Evolutionary conservation across 64 coral and sea anemone species (phyloP), one percentile per base, ranked within the genome.

Genomic region (Hydrozoanthus tunicans): DNA sequence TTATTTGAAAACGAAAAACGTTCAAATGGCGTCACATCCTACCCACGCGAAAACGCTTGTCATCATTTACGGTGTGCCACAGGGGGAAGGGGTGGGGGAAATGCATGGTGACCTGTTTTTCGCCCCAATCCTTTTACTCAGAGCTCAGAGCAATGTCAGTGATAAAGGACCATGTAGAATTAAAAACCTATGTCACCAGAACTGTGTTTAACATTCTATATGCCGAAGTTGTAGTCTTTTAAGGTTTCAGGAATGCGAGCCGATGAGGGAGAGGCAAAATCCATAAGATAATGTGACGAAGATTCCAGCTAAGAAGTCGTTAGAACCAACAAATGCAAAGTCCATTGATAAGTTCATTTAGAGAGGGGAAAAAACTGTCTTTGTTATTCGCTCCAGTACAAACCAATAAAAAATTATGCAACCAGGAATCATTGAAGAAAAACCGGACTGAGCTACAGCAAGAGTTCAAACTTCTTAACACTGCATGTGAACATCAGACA

Each of bases 291-390:
- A 43, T 43, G 32, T 43, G 32, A 43, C 32, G 32, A 43, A 43
- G 32, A 43, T 43, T 43, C 0, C 32, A 43, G 32, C 32, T 43
- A 1, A 43, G 32, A 43, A 43, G 32, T 43, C 32, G 32, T 43
- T 6, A 77, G 9, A 56, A 55, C 9, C 57, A 11, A 57, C 15
- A 52, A 58, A 55, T 14, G 57, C 55, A 79, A 9, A 58, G 4
- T 79, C 53, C 53, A 27, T 69, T 91, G 74, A 77, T 76, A 68
- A 61, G 67, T 43, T 94, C 88, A 60, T 90, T 91, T 68, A 67
- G 79, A 78, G 20, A 73, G 81, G 86, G 92, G 81, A 93, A 93
- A 90, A 72, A 66, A 14, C 57, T 90, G 4, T 69, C 71, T 70
- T 63, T 32, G 51, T 62, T 32, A n/a, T 75, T 51, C 62, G 76